These are phyloP conservation scores for Camponotus vicinus DNA, from an alignment of 1,140 invertebrate genomes.

Conservation along the genomic window DNA sequence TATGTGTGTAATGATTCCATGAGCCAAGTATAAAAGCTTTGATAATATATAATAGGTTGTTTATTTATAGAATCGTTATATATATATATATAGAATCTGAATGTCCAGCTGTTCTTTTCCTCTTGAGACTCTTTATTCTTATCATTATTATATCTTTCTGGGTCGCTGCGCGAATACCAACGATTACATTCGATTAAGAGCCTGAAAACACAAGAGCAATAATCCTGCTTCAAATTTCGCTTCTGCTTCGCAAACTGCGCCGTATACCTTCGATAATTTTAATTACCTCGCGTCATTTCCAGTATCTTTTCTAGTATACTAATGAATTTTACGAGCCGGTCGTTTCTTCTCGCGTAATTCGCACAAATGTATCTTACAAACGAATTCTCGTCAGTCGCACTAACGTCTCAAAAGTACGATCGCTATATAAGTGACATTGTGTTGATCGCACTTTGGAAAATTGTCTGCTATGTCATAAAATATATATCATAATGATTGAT, in stretches of 20 bases:
- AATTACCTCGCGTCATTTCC: constrained; percentile 19
- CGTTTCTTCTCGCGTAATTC: neutral
- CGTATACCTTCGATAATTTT: constrained; percentile 12
- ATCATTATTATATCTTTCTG: constrained; percentile 36
- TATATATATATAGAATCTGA: neutral
- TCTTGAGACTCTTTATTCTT: constrained; percentile 7
- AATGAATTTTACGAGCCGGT: constrained; percentile 1
- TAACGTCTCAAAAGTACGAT: neutral
- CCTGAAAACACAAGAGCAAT: neutral
- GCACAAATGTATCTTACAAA: neutral
- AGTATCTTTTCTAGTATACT: neutral
- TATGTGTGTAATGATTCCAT: neutral
- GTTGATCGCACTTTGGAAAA: neutral
- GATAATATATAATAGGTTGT: neutral
- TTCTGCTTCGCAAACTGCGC: constrained; percentile 5
- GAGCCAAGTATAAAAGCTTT: neutral
- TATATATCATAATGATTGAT: neutral
- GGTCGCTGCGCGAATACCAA: neutral
- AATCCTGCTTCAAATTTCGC: constrained; percentile 29
- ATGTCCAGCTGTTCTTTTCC: neutral
- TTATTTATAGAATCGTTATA: constrained; percentile 3
- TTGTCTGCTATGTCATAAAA: neutral
- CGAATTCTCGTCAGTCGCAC: neutral
- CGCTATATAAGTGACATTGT: neutral
- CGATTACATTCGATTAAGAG: constrained; percentile 25